These are phyloP conservation scores for Oceanodroma tethys DNA, from an alignment of 2,113 vertebrate species.

Conservation along the genomic window DNA sequence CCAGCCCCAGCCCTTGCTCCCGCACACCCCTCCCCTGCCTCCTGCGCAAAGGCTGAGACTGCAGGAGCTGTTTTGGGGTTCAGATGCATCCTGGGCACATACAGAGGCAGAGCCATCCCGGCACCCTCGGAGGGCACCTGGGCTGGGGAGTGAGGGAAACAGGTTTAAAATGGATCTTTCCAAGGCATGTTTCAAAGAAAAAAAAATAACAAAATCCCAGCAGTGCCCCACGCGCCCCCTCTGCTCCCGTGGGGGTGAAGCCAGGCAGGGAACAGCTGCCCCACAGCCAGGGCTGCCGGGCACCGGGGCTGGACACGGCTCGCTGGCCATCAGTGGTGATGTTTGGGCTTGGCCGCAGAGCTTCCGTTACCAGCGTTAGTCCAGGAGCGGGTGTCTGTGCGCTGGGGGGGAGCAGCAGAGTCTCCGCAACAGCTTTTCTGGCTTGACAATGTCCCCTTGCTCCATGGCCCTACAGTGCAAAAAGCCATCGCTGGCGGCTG, in stretches of 20 bases:
- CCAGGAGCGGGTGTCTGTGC: not conserved
- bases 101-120: not conserved
- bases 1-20: too few species aligned
- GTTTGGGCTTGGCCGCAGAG: not conserved
- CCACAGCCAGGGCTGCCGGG: rapidly evolving
- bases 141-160: not conserved
- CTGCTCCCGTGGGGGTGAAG: not conserved
- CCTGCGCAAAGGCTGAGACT: not conserved
- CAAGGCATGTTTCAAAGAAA: not conserved
- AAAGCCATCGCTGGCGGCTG: too few species aligned
- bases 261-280: not conserved
- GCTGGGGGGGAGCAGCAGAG: not conserved
- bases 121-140: not conserved
- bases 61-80: too few species aligned
- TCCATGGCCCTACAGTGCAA: rapidly evolving
- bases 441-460: rapidly evolving
- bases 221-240: not conserved
- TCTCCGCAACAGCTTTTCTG: not conserved
- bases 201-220: not conserved
- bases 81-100: too few species aligned
- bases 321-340: rapidly evolving
- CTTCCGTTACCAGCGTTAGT: not conserved
- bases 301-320: not conserved
- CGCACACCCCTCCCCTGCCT: not conserved
- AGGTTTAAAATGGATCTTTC: not conserved